A percentile compares a stretch with the other conserved stretches of the same genome.
These are phyloP conservation scores for Crepidodera aurea DNA, from an alignment of 2,888 invertebrate genomes.

Conservation along the genomic window DNA sequence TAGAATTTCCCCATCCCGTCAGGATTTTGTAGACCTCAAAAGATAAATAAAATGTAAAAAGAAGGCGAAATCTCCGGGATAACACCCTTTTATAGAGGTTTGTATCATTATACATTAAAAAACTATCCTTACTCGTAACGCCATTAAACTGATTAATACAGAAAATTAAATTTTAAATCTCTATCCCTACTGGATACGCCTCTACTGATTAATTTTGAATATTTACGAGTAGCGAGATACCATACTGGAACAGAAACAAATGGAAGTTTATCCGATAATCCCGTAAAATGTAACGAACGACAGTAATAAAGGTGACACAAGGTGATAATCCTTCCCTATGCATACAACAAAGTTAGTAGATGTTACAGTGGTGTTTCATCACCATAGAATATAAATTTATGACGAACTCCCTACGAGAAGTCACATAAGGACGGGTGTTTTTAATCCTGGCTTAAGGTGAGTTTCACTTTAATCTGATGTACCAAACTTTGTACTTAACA, in stretches of 20 bases:
- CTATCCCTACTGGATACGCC: too few species aligned
- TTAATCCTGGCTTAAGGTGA: background rate
- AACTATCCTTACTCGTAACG: too few species aligned
- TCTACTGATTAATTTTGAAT: slow-evolving; percentile 1
- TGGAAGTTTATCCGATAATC: slow-evolving; percentile 5
- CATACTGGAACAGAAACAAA: background rate
- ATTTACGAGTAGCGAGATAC: slow-evolving; percentile 2
- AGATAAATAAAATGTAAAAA: too few species aligned
- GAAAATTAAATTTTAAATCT: too few species aligned
- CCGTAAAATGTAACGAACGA: slow-evolving; percentile 1
- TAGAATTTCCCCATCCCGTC: too few species aligned
- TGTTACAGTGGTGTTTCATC: background rate
- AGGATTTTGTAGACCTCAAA: too few species aligned
- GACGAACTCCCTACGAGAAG: background rate
- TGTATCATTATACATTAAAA: too few species aligned
- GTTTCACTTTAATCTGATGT: background rate
- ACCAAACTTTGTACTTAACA: too few species aligned
- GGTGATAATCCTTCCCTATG: background rate
- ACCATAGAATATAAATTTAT: background rate
- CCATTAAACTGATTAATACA: too few species aligned
- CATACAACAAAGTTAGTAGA: background rate
- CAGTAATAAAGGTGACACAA: slow-evolving; percentile 4
- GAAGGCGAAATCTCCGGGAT: too few species aligned
- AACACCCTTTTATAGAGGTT: too few species aligned
- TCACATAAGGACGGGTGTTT: background rate